Conservation (phyloP, 2,797 vertebrate genomes). For the Erethizon dorsatum region DNA sequence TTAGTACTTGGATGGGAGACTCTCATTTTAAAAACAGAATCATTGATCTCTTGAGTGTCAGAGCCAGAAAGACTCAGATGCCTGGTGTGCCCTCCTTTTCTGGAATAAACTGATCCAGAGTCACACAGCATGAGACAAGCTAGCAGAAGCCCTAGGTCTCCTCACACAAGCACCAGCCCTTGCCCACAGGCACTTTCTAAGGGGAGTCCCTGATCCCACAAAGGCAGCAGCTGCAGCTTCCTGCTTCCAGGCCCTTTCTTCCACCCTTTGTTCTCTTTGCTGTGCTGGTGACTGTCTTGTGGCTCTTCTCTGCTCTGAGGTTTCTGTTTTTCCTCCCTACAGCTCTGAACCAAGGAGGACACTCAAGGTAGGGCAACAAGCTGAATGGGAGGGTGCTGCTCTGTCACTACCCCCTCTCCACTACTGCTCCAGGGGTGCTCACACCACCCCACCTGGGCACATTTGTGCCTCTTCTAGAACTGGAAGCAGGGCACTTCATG, state of each 20-base stretch:
- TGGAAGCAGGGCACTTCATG: not conserved
- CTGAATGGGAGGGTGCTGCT: not conserved
- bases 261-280: not conserved
- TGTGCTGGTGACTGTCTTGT: not conserved
- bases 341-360: conserved; percentile 70
- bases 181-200: not conserved
- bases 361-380: conserved; percentile 12
- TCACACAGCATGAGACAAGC: not conserved
- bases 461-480: not conserved
- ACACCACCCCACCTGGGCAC: not conserved
- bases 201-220: not conserved
- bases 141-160: not conserved
- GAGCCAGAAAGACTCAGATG: not conserved
- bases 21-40: not conserved
- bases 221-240: not conserved
- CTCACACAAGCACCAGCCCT: not conserved
- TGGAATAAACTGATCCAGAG: not conserved
- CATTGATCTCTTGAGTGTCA: not conserved
- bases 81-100: not conserved
- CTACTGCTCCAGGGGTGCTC: not conserved
- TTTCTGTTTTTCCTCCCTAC: conserved; percentile 74
- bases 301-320: conserved; percentile 69
- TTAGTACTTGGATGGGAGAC: not conserved
- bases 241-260: not conserved
- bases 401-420: not conserved